Evolutionary conservation across 92 coral and sea anemone genomes (phyloP), one percentile per base, ranked within the genome.

Genomic region (Zoanthus solanderi): DNA sequence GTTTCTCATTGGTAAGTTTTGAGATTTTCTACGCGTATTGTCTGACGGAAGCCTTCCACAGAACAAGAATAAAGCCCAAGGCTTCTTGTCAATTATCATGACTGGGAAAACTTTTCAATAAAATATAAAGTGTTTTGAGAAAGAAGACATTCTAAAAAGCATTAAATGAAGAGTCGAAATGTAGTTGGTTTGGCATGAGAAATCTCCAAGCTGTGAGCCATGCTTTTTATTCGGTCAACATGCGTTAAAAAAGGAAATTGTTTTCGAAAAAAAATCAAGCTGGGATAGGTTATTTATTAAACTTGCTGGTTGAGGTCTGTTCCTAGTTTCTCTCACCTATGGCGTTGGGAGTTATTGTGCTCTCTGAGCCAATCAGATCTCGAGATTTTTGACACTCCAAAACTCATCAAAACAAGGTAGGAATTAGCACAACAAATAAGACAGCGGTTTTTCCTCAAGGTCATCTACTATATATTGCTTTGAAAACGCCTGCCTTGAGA

Each of bases 341-440:
- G 68, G 42, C 83, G 42, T 53, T 57, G 83, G 83, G 11, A 57
- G 83, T 14, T 66, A 78, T 78, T 78, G 83, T 78, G 69, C 54
- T 30, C 12, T 17, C 46, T 47, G 42, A 81, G 75, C 85, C 85
- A 81, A 81, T 81, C 58, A 53, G 85, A 65, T 65, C 30, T 18
- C 85, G 10, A 66, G 71, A 42, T 65, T 81, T 81, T 81, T 81
- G 85, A 81, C 85, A 81, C 85, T 81, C 85, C 57, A 66, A 66
- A 58, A 50, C 85, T 67, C 85, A 81, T 81, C 75, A 81, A 81
- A 65, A 81, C 85, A 81, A 66, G 61, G 75, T 61, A 81, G 28
- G 85, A 66, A 81, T 81, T 81, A 81, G 57, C 75, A 81, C 85
- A 81, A 67, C 85, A 81, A 81, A 81, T 73, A 81, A 81, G 47